These are phyloP conservation scores for human (Homo sapiens) DNA, from an alignment of 2,113 vertebrate genomes.

Conservation along the genomic window DNA sequence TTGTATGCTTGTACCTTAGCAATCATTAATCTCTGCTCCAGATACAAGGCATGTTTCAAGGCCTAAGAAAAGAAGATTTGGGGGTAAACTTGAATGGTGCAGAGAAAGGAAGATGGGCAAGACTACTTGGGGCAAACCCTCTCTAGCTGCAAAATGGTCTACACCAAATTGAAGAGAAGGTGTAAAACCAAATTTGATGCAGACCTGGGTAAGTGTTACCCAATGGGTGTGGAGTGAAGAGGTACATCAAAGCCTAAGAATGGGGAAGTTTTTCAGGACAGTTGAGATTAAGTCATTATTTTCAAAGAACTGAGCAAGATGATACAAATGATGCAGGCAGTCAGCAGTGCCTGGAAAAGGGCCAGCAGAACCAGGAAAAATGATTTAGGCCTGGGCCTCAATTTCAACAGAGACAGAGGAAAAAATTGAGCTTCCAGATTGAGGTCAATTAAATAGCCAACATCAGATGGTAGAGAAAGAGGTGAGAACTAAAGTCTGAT, in stretches of 20 bases:
- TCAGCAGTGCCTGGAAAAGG: background rate
- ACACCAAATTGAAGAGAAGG: background rate
- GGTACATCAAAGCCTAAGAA: background rate
- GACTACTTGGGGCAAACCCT: background rate
- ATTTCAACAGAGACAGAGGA: constrained; percentile 24
- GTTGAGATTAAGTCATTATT: background rate
- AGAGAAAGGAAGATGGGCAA: background rate
- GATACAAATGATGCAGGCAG: background rate
- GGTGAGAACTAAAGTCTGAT: background rate
- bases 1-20: background rate
- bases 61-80: background rate
- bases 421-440: constrained; percentile 1
- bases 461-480: background rate
- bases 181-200: background rate
- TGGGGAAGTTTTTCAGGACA: background rate
- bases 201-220: background rate
- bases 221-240: background rate
- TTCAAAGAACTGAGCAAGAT: background rate
- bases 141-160: background rate
- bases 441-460: background rate
- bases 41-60: background rate
- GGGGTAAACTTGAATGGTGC: background rate
- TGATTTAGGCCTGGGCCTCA: background rate
- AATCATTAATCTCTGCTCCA: constrained; percentile 3
- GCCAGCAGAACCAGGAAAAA: background rate